A percentile compares a stretch with the other conserved stretches of the same genome.
These are phyloP conservation scores for Andrena chrysosceles DNA, from an alignment of 2,888 invertebrate species.

Conservation along the genomic window DNA sequence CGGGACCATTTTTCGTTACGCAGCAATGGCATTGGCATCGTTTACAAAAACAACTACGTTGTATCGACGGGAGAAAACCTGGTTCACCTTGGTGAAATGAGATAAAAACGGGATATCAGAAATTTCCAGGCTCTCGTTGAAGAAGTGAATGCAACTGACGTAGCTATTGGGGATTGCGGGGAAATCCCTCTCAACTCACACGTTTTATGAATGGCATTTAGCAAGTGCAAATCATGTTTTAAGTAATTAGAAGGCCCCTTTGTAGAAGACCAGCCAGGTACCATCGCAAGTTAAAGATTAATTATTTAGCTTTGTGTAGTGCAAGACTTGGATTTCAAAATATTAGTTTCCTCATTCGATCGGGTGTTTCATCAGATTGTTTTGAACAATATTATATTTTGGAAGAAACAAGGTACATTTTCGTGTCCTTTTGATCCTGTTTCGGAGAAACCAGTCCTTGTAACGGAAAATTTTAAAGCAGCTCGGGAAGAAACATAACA, in stretches of 20 bases:
- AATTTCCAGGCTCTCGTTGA: conserved; percentile 28
- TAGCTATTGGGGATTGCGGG: not conserved
- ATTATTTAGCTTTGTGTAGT: too few species aligned
- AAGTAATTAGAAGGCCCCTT: too few species aligned
- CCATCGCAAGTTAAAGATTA: too few species aligned
- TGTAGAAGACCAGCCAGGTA: too few species aligned
- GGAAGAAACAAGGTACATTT: not conserved
- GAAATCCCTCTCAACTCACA: not conserved
- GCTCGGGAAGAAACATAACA: not conserved
- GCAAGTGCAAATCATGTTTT: too few species aligned
- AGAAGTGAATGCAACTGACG: not conserved
- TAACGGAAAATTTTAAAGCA: not conserved
- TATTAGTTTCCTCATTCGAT: not conserved
- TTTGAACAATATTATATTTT: not conserved
- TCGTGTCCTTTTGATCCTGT: not conserved
- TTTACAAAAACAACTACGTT: conserved; percentile 22
- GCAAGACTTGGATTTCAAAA: too few species aligned
- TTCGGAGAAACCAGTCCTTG: conserved; percentile 1
- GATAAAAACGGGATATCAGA: conserved; percentile 9
- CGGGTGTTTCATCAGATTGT: not conserved
- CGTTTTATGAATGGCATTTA: too few species aligned
- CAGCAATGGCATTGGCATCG: conserved; percentile 34
- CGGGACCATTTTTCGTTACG: not conserved
- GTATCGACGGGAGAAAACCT: conserved; percentile 22
- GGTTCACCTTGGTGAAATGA: conserved; percentile 29